Evolutionary conservation across 2,113 vertebrate species (phyloP), one percentile per base, ranked within the genome.

Genomic region (Calidris pugnax): DNA sequence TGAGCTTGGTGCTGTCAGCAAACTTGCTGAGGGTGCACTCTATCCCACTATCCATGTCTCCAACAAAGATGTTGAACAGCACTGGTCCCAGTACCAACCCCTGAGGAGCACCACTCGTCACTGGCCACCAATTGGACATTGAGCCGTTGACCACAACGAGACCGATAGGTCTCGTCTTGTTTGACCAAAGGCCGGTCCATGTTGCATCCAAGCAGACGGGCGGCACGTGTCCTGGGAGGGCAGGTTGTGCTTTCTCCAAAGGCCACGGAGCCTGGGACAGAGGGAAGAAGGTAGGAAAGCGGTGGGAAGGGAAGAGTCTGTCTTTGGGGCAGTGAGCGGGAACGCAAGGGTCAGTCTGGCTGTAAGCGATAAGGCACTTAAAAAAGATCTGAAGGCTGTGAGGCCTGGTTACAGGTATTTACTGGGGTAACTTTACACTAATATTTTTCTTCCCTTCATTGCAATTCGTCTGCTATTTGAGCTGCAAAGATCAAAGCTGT

Each of bases 401-500:
- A 91, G 73, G 51, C 74, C 56, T 83, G 33, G 28, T 63, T 80
- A 39, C 81, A 63, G 72, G 55, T 85, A 93, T 95, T 91, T 94
- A 72, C 86, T 91, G 14, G 78, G 57, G 62, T 32, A 93, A 87
- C 55, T 90, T 78, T 91, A 76, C 80, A 85, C 81, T 88, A 79
- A 26, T 95, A 41, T 89, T 95, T 96, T 95, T 91, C 81, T 93
- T 94, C 50, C 77, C 43, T 93, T 90, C 69, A 7, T 96, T 90
- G 94, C 95, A 62, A 56, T 95, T 94, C 68, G 71, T 93, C 85
- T 93, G 84, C 81, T 75, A 12, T 93, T 96, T 92, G 75, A 89
- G 28, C 68, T 88, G 59, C 59, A 23, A 7, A 92, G 97, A 98
- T 98, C 98, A 98, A 98, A 98, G 97, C 97, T 68, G 27, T 77